A percentile compares a stretch with the other conserved stretches of the same genome.
These are phyloP conservation scores for Heliconius melpomene DNA, from an alignment of 1,140 invertebrate genomes.

Conservation along the genomic window DNA sequence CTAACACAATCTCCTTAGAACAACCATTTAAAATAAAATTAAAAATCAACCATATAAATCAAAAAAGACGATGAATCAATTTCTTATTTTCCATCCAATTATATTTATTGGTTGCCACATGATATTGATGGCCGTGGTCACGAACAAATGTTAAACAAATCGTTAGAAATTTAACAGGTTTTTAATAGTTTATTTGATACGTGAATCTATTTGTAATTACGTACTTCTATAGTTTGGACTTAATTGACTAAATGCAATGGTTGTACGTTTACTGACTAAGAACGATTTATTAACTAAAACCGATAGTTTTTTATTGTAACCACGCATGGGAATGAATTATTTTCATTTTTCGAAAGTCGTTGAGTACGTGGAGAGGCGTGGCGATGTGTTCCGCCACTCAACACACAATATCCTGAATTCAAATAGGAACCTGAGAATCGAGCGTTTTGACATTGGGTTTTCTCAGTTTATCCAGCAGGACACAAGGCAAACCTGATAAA, in stretches of 20 bases:
- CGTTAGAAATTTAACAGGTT: constrained; percentile 35
- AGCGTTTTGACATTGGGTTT: neutral
- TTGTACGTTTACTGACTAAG: no score
- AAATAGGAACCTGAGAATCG: neutral
- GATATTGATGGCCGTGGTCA: constrained; percentile 28
- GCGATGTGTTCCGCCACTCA: neutral
- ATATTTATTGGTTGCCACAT: constrained; percentile 26
- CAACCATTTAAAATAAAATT: neutral
- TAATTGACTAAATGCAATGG: neutral
- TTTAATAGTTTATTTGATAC: constrained; percentile 1
- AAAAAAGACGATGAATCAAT: constrained; percentile 25
- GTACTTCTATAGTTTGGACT: neutral
- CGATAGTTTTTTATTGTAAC: no score
- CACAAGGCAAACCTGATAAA: no score
- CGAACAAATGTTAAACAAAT: constrained; percentile 37
- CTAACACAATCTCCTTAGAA: neutral
- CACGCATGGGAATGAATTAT: neutral
- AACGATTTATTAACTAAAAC: no score
- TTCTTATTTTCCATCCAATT: constrained; percentile 22
- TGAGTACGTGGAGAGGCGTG: neutral
- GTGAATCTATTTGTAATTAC: no score
- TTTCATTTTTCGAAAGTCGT: neutral
- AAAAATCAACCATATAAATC: neutral
- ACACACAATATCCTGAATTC: neutral
- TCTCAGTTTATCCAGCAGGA: neutral